Evolutionary conservation across 2,113 vertebrate genomes (phyloP), one percentile per base, ranked within the genome.

Genomic region (Amblyornis subalaris): DNA sequence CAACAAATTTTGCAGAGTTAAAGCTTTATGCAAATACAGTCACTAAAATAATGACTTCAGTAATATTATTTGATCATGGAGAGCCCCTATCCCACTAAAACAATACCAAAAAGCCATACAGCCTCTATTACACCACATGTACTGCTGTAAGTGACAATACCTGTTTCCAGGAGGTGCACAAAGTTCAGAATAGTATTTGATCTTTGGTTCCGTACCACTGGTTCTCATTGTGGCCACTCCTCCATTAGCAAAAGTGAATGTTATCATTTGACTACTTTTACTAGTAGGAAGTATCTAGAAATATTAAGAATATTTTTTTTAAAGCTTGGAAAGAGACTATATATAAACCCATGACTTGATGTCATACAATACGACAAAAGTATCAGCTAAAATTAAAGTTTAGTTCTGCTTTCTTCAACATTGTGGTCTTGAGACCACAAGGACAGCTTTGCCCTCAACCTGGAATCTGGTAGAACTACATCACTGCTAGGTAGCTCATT

Each of bases 221-320:
- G 99, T 99, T 94, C 99, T 98, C 97, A 99, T 98, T 58, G 99
- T 99, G 85, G 99, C 99, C 91, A 99, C 98, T 7, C 99, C 98
- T 44, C 99, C 99, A 10, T 99, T 99, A 25, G 98, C 98, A 95
- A 99, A 99, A 36, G 97, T 99, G 75, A 99, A 99, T 1, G 99
- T 99, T 96, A 99, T 99, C 99, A 99, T 99, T 95, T 99, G 99
- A 97, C 99, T 99, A 95, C 98, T 99, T 92, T 97, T 98, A 96
- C 99, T 99, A 23, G 98, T 98, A 24, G 99, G 99, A 87, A 99
- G 99, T 81, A 99, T 95, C 99, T 99, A 93, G 85, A 82, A 96
- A 85, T 72, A 91, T 35, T 33, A 86, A 65, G 15, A 81, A 81
- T 55, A 23, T 5, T 23, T 67, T 61, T 50, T 48, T 65, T 13